phyloP scores from a whole-genome alignment of 2,113 vertebrate species.

The Scopus umbretta region DNA sequence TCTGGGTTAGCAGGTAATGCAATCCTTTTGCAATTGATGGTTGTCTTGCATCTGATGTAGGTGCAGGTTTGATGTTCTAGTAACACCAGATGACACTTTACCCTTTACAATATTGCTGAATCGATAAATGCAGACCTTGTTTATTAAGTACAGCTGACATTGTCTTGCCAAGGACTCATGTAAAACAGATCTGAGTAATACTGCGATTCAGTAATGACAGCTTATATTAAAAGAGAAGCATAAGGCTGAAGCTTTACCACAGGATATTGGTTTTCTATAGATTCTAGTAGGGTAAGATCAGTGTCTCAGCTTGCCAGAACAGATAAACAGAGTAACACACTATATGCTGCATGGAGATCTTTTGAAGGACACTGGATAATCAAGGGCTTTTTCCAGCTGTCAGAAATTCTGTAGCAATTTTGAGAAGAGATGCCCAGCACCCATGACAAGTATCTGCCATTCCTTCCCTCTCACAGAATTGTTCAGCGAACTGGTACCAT shows the following conservation, averaged over 20 bases:
- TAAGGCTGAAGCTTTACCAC: constrained; percentile 31
- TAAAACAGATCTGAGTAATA: constrained; percentile 36
- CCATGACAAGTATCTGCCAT: not conserved
- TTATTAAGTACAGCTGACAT: constrained; percentile 64
- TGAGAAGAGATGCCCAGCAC: not conserved
- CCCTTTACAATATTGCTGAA: constrained; percentile 48
- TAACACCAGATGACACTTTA: constrained; percentile 59
- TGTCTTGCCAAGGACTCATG: constrained; percentile 54
- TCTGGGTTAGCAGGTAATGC: not conserved
- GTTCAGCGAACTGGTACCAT: not conserved
- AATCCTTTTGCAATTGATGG: constrained; percentile 22
- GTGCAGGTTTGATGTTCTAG: constrained; percentile 48
- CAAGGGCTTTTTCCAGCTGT: not conserved
- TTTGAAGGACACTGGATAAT: not conserved
- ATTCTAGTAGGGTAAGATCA: constrained; percentile 10
- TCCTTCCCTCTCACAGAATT: not conserved
- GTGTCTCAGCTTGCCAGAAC: not conserved
- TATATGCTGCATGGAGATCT: not conserved
- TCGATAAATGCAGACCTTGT: constrained; percentile 43
- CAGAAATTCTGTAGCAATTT: not conserved
- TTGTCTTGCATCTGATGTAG: constrained; percentile 51
- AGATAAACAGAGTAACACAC: not conserved
- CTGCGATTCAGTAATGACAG: constrained; percentile 26
- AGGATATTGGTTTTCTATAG: constrained; percentile 54
- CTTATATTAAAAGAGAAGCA: constrained; percentile 36